Evolutionary conservation across 2,888 invertebrate species (phyloP).

Genomic region (Xestobium rufovillosum): DNA sequence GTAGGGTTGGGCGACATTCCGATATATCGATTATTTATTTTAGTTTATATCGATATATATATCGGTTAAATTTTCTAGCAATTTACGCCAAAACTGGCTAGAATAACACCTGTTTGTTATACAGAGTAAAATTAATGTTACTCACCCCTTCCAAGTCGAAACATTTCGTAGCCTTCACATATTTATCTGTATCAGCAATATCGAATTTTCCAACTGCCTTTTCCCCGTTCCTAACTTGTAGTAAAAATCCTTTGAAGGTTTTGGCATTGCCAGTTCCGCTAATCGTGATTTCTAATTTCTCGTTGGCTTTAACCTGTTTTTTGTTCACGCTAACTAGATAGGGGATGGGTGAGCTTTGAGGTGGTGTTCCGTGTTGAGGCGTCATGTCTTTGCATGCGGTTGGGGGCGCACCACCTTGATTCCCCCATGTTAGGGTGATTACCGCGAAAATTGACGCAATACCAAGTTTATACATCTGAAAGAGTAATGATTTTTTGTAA

Average conservation of each 20-base stretch:
- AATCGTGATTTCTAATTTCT: slow-evolving; percentile 50
- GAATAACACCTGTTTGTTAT: no score
- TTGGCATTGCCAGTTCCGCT: slow-evolving; percentile 42
- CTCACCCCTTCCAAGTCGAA: slow-evolving; percentile 48
- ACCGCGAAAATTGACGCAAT: no score
- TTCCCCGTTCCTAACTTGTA: slow-evolving; percentile 56
- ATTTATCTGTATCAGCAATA: slow-evolving; percentile 45
- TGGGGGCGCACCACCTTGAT: slow-evolving; percentile 58
- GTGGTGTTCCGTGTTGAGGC: slow-evolving; percentile 56
- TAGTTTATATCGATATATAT: no score
- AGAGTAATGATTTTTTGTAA: no score
- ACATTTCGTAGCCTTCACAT: slow-evolving; percentile 50
- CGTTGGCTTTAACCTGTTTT: slow-evolving; percentile 38
- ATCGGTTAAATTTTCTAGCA: no score
- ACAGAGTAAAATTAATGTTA: slow-evolving; percentile 23
- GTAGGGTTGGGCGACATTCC: no score
- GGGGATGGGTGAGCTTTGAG: slow-evolving; percentile 51
- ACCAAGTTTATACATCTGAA: no score
- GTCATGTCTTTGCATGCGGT: slow-evolving; percentile 58
- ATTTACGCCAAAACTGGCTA: no score
- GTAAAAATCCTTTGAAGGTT: slow-evolving; percentile 60
- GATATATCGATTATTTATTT: no score
- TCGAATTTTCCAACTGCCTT: slow-evolving; percentile 57
- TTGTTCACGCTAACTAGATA: slow-evolving; percentile 43
- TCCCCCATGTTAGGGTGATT: slow-evolving; percentile 37